Base-by-base conservation (phyloP, 2,888 invertebrate genomes). In the Lycaena phlaeas region DNA sequence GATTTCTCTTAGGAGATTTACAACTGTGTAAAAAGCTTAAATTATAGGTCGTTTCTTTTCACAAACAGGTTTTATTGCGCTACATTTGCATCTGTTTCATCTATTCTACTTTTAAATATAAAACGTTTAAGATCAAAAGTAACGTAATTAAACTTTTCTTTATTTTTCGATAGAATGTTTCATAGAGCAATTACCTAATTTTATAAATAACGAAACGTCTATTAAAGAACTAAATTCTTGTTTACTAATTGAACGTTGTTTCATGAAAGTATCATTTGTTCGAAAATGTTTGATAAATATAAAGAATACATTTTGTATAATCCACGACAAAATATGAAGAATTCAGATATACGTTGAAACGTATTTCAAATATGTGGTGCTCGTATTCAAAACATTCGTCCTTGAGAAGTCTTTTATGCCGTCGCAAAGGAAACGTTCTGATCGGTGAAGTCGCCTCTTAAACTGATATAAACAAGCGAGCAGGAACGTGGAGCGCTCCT, bases 391-490 rank as follows among this genome's bases (percentile, higher is more conserved):
- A 73, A 56, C 54, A 50, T 45, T 51, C 53, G 59, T 66, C 64
- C 59, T 56, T 50, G 52, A 54, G 65, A 75, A 73, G 68, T 67
- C 64, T 60, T 74, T 70, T 68, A 68, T 62, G 49, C 51, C 47
- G 51, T 60, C 50, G 53, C 51, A 60, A 62, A 70, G 68, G 63
- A 73, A 70, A 62, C 52, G 60, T 56, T 60, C 53, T 58, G 68
- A 71, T 71, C 71, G 61, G 64, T 62, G 73, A 63, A 74, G 66
- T 71, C 64, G 61, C 55, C 61, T 67, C 62, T 67, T 66, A 68
- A 60, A 74, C 69, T 68, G 75, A 81, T 79, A 43, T 39, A 34
- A 34, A 34, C 34, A 18, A 27, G 38, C 36, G 42, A 40, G 38
- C 43, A 40, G 50, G 40, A 47, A 46, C 38, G 47, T 41, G 44